Conservation (phyloP, 2,888 invertebrate genomes). For the Oscheius sp. region DNA sequence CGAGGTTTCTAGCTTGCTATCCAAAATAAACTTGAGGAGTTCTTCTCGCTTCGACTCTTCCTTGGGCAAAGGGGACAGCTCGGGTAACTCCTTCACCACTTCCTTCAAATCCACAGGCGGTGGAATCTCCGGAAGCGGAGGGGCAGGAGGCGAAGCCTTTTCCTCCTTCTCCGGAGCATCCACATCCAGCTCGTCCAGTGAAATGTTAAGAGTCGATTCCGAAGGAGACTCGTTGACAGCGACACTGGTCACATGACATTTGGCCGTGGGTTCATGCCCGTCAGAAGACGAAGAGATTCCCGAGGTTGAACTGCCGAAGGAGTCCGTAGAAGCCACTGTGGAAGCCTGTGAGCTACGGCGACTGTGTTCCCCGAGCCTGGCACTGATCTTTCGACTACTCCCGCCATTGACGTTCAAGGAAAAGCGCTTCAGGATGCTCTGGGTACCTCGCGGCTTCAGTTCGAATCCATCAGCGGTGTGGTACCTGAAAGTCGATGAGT, state of each 20-base stretch:
- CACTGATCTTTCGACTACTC: conserved; percentile 53
- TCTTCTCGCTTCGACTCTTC: conserved; percentile 42
- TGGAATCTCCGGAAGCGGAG: conserved; percentile 56
- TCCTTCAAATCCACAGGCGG: conserved; percentile 36
- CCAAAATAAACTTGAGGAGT: conserved; percentile 67
- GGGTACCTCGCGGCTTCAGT: conserved; percentile 58
- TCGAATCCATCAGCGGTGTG: conserved; percentile 79
- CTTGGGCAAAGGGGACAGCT: conserved; percentile 23
- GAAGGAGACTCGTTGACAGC: conserved; percentile 36
- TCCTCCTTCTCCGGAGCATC: conserved; percentile 8
- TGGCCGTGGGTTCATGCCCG: conserved; percentile 26
- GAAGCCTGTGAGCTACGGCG: conserved; percentile 64
- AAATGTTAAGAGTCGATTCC: conserved; percentile 37
- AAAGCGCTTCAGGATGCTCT: conserved; percentile 57
- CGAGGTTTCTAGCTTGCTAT: conserved; percentile 70
- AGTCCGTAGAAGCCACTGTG: conserved; percentile 66
- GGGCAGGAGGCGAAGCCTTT: conserved; percentile 45
- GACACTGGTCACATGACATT: conserved; percentile 35
- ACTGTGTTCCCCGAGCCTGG: conserved; percentile 52
- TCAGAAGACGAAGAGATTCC: conserved; percentile 59
- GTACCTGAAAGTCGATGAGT: conserved; percentile 37
- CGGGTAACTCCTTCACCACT: conserved; percentile 25
- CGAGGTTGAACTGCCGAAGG: conserved; percentile 71
- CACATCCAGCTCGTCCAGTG: conserved; percentile 31
- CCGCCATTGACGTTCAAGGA: conserved; percentile 59